phyloP scores from a whole-genome alignment of 1,140 invertebrate species.

The Ditylenchus dipsaci region DNA sequence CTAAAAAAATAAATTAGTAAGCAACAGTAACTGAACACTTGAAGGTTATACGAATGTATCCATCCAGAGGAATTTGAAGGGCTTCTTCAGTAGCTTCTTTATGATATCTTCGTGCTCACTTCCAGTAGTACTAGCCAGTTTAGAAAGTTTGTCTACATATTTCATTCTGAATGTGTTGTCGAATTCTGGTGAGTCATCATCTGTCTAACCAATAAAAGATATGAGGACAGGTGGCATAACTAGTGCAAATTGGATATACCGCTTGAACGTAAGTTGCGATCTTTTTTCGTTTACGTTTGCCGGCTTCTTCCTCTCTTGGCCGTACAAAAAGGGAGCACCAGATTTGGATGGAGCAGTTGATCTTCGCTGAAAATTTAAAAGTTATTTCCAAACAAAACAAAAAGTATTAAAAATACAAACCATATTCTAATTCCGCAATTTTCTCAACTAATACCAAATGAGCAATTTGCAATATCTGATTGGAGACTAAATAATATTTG shows the following conservation, averaged over 20 bases:
- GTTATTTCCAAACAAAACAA: no score
- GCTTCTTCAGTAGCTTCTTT: conserved; percentile 57
- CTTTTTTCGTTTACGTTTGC: conserved; percentile 7
- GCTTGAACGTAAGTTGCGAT: not conserved
- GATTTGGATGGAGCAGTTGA: not conserved
- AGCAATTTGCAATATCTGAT: no score
- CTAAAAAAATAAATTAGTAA: conserved; percentile 14
- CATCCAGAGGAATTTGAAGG: conserved; percentile 88
- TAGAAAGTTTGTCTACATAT: conserved; percentile 4
- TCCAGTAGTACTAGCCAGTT: conserved; percentile 6
- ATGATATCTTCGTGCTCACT: conserved; percentile 53
- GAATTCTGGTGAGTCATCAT: not conserved
- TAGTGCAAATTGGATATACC: not conserved
- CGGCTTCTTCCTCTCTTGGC: not conserved
- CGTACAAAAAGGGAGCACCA: not conserved
- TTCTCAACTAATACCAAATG: no score
- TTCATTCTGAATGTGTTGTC: not conserved
- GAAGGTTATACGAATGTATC: conserved; percentile 67
- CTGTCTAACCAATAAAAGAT: not conserved
- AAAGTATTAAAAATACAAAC: no score
- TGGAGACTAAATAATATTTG: no score
- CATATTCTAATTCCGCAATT: no score
- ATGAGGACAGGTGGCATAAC: not conserved
- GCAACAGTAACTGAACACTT: not conserved
- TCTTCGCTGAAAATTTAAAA: not conserved